Evolutionary conservation across 2,113 vertebrate species (phyloP), one percentile per base, ranked within the genome.

Genomic region (Coracopsis vasa): DNA sequence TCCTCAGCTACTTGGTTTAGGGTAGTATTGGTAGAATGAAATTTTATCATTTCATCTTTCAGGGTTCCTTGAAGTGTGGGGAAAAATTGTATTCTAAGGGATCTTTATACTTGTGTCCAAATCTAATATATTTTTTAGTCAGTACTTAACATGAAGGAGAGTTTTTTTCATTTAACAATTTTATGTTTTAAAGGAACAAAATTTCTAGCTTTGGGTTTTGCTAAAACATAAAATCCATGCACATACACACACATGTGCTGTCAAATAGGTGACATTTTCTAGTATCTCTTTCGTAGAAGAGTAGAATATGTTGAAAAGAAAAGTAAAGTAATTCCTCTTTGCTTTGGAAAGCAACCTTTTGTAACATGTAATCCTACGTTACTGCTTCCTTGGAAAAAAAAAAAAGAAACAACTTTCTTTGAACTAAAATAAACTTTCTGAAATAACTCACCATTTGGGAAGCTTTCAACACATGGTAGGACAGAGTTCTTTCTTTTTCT

Each of bases 361-460:
- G 18, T 71, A 50, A 86, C 47, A 47, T 71, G 50, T 24, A 90
- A 88, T 67, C 64, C 70, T 72, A 16, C 42, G 74, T 71, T 91
- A 37, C 70, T 28, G 71, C 67, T 80, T 89, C 41, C 78, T 94
- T 48, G 47, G 51, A 70, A 66, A 91, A 78, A 58, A 58, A 58
- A 58, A 54, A 31, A 31, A n/a, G n/a, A 35, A 35, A 10, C 21
- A 58, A 48, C 70, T 82, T 87, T 85, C 62, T 67, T 94, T 80
- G 77, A 42, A 89, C 64, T 83, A 93, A 95, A 96, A 96, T 93
- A 92, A 92, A 86, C 65, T 88, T 90, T 93, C 90, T 83, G 75
- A 95, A 96, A 91, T 92, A 90, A 70, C 82, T 93, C 67, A 77
- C 92, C 92, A 88, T 95, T 96, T 92, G 90, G 71, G 81, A 89